Evolutionary conservation across 2,888 invertebrate genomes (phyloP).

Genomic region (Sminthurides aquaticus): DNA sequence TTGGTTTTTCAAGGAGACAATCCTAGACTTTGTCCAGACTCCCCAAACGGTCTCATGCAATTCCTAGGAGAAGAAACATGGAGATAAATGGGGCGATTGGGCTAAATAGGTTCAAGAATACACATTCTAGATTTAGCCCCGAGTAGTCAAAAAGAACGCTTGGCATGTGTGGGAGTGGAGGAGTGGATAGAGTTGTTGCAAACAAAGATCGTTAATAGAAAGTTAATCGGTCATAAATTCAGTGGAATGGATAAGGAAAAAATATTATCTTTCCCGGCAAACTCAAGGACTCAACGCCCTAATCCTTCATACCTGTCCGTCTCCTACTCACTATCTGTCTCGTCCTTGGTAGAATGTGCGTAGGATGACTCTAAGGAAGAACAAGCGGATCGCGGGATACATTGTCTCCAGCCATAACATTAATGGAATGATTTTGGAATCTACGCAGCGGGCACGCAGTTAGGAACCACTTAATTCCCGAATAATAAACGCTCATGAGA

Average conservation of each 20-base stretch:
- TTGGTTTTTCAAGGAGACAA: neutral
- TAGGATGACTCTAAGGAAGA: no score
- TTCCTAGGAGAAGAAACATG: neutral
- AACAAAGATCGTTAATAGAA: neutral
- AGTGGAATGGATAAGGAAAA: neutral
- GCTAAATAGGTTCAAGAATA: neutral
- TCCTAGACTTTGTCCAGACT: neutral
- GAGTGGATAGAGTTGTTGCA: neutral
- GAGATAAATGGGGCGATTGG: neutral
- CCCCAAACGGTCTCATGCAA: neutral
- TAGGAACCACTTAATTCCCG: neutral
- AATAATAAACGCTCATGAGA: neutral
- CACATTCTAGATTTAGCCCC: no score
- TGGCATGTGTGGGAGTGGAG: neutral
- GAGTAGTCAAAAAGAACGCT: neutral
- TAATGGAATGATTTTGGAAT: no score
- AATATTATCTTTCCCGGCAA: neutral
- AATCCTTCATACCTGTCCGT: no score
- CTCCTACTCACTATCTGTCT: no score
- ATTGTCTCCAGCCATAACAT: no score
- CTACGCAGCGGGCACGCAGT: neutral
- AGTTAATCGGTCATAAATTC: neutral
- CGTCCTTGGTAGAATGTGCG: no score
- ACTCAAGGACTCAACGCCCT: no score
- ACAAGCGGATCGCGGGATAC: no score